phyloP scores from a whole-genome alignment of 2,797 vertebrate genomes.

The Moxostoma hubbsi region DNA sequence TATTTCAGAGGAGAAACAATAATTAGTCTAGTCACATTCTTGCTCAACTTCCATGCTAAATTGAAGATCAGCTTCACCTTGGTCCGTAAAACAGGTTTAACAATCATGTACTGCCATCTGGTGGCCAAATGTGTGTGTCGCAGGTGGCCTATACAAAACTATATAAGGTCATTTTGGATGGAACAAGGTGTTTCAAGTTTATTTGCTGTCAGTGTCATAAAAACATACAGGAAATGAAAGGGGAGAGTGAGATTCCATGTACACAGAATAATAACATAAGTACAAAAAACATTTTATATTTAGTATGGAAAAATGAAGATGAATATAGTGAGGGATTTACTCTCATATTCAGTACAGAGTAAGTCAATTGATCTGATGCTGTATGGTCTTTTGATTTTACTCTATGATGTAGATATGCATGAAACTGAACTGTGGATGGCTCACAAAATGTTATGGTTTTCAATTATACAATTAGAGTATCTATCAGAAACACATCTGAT shows the following conservation, averaged over 20 bases:
- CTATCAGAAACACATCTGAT: not conserved
- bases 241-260: slow-evolving; percentile 4
- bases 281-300: slow-evolving; percentile 28
- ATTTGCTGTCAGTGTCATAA: slow-evolving; percentile 33
- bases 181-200: slow-evolving; percentile 40
- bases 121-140: slow-evolving; percentile 70
- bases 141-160: not conserved
- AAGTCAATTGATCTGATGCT: not conserved
- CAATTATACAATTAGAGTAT: not conserved
- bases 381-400: not conserved
- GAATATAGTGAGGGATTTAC: not conserved
- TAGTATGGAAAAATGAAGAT: slow-evolving; percentile 2
- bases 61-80: slow-evolving; percentile 28
- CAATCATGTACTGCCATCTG: slow-evolving; percentile 86
- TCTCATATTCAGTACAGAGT: not conserved
- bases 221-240: slow-evolving; percentile 29
- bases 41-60: slow-evolving; percentile 1
- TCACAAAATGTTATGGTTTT: not conserved
- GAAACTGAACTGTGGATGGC: not conserved
- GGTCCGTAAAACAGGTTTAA: slow-evolving; percentile 56
- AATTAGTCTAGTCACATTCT: not conserved
- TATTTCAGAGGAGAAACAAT: not conserved
- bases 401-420: not conserved
- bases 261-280: slow-evolving; percentile 1
- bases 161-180: not conserved